Evolutionary conservation across 2,113 vertebrate genomes (phyloP).

Genomic region (Phalacrocorax aristotelis): DNA sequence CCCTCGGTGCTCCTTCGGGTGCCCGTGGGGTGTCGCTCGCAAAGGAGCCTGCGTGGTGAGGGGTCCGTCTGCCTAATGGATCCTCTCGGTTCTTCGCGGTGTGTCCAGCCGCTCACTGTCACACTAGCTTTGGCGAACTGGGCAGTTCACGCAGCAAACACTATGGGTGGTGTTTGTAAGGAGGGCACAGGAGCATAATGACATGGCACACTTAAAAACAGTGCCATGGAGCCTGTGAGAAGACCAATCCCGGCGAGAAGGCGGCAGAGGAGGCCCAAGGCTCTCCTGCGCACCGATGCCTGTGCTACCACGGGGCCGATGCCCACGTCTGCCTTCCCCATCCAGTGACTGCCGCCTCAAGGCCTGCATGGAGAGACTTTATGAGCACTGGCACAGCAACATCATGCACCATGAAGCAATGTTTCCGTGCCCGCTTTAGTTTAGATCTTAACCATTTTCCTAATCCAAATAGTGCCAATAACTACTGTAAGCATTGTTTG

Average conservation of each 20-base stretch:
- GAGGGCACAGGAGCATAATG: neutral
- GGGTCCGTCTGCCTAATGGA: rapidly evolving
- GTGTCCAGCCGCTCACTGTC: rapidly evolving
- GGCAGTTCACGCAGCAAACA: neutral
- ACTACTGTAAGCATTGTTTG: neutral
- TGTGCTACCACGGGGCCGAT: rapidly evolving
- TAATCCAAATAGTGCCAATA: neutral
- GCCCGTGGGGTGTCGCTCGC: neutral
- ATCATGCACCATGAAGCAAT: neutral
- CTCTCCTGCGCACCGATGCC: rapidly evolving
- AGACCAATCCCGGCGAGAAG: no score
- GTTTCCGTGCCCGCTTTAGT: neutral
- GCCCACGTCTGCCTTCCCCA: rapidly evolving
- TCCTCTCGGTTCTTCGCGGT: rapidly evolving
- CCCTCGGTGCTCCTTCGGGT: rapidly evolving
- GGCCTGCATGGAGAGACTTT: neutral
- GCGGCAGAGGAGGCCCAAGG: no score
- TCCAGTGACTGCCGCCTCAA: rapidly evolving
- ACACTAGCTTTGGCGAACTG: neutral
- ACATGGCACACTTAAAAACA: rapidly evolving
- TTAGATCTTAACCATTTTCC: neutral
- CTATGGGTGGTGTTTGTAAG: no score
- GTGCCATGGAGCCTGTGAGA: neutral
- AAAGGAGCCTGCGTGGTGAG: no score
- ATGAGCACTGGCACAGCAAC: neutral